These are phyloP conservation scores for Chionodraco myersi DNA, from an alignment of 2,113 vertebrate genomes.

Conservation along the genomic window DNA sequence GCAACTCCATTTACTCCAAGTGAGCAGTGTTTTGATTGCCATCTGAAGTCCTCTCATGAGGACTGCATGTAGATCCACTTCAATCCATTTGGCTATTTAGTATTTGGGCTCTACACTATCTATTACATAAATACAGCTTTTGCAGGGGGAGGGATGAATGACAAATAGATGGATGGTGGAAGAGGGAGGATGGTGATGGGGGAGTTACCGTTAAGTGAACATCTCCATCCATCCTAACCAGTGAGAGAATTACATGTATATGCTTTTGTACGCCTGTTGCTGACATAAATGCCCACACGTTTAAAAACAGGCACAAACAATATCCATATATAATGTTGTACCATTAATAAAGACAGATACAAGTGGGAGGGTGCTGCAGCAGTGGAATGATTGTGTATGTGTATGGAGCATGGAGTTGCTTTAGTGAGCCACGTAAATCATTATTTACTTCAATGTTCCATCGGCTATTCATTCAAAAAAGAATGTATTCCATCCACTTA, in stretches of 20 bases:
- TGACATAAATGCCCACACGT: slow-evolving; percentile 31
- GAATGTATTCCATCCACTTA: not conserved
- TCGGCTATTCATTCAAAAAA: not conserved
- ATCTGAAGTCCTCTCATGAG: slow-evolving; percentile 50
- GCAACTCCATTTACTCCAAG: slow-evolving; percentile 42
- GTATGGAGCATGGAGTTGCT: not conserved
- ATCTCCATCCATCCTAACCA: slow-evolving; percentile 35
- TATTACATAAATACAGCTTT: slow-evolving; percentile 64
- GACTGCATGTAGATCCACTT: slow-evolving; percentile 50
- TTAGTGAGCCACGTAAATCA: not conserved
- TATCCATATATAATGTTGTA: slow-evolving; percentile 2
- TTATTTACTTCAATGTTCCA: slow-evolving; percentile 17
- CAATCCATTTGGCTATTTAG: slow-evolving; percentile 65
- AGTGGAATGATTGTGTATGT: not conserved
- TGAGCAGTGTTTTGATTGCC: slow-evolving; percentile 26
- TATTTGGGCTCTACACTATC: slow-evolving; percentile 32
- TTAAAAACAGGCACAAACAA: slow-evolving; percentile 1
- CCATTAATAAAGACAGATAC: slow-evolving; percentile 10
- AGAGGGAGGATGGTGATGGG: slow-evolving; percentile 36
- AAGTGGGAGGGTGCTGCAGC: not conserved
- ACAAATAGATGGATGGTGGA: slow-evolving; percentile 47
- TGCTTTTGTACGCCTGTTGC: slow-evolving; percentile 9
- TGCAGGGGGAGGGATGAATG: slow-evolving; percentile 24
- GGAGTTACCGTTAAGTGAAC: slow-evolving; percentile 31
- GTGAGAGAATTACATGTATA: not conserved